Conservation (phyloP, 2,113 vertebrate genomes). For the Gila orcuttii region DNA sequence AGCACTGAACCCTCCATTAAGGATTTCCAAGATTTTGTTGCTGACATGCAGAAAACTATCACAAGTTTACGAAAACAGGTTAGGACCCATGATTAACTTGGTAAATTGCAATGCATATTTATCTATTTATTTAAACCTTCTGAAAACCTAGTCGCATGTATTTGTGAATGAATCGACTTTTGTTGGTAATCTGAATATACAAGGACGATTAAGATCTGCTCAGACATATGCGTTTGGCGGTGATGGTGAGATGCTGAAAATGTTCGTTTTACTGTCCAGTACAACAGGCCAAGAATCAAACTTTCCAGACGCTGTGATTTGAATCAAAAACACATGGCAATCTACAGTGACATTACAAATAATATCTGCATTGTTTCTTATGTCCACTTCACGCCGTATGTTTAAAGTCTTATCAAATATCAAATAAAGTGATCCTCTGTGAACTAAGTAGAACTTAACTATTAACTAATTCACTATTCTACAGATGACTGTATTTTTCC, state of each 20-base stretch:
- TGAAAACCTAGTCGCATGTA: neutral
- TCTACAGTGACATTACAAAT: neutral
- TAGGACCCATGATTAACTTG: conserved; percentile 8
- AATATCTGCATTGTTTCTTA: neutral
- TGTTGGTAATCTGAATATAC: neutral
- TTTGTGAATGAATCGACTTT: neutral
- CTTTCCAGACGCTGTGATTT: neutral
- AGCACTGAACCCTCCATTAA: conserved; percentile 71
- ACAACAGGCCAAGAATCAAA: neutral
- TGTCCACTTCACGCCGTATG: neutral
- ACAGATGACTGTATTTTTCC: neutral
- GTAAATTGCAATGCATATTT: neutral
- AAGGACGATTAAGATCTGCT: neutral
- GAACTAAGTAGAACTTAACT: neutral
- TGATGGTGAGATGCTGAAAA: neutral
- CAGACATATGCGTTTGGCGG: neutral
- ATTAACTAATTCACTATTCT: too few species aligned
- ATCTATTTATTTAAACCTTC: neutral
- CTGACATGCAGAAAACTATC: conserved; percentile 95
- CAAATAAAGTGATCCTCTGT: neutral
- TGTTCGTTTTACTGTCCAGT: neutral
- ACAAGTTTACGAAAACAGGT: conserved; percentile 93
- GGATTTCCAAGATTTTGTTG: conserved; percentile 92
- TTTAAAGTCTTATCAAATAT: neutral
- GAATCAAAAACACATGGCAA: neutral